Evolutionary conservation across 2,888 invertebrate species (phyloP), one percentile per base, ranked within the genome.

Genomic region (Aspidapion aeneum): DNA sequence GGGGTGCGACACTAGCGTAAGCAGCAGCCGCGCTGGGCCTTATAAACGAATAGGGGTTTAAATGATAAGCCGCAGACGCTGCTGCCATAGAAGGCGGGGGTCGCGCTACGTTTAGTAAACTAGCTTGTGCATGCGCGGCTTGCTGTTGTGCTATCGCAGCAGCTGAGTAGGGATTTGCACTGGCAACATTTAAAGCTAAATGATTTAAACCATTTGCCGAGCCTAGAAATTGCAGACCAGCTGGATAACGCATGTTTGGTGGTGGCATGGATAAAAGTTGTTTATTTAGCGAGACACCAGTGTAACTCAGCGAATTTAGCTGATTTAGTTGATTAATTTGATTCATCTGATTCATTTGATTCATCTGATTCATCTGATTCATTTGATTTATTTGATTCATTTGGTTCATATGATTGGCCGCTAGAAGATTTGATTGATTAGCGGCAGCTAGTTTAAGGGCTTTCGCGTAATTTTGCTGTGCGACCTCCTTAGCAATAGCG

Each of bases 391-490:
- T 79, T 1, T 88, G 87, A 64, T 86, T 85, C 50, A 88, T 78
- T 18, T 85, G 84, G 18, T 61, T 65, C 55, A 69, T 66, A 55
- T 70, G 69, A 54, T 58, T 64, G 19, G 63, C 62, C 18, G 63
- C 68, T 21, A 69, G 59, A 3, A 35, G 12, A 12, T 35, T 35
- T 48, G 68, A 64, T 52, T 77, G 77, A 73, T 74, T 78, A 22
- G 82, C 82, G 56, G 82, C 83, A 7, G 86, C 87, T 68, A 86
- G 77, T 74, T 88, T 88, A 57, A 91, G 83, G 16, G 89, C 89
- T 77, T 90, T 90, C 49, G 90, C 89, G 78, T 91, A 91, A 77
- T 89, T 91, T 81, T 91, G 91, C 77, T 91, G 91, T 50, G 91
- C 91, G 67, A 91, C 90, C 74, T 91, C 91, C 77, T 91, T 91